Evolutionary conservation across 2,113 vertebrate genomes (phyloP).

Genomic region (Lonchura striata): DNA sequence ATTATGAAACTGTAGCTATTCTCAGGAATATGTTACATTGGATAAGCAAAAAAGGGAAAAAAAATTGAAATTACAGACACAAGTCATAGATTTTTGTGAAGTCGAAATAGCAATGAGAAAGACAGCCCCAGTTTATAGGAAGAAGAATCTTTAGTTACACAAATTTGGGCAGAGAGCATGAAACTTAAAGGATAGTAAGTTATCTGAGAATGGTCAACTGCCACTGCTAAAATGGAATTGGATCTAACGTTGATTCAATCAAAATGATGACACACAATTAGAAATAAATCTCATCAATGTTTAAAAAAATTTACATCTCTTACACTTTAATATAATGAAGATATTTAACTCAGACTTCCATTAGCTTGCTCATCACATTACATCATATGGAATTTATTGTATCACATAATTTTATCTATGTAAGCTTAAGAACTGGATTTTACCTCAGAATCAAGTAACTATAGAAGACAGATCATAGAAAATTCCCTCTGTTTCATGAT

Average conservation of each 20-base stretch:
- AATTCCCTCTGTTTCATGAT: neutral
- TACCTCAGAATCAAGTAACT: neutral
- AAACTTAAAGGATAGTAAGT: neutral
- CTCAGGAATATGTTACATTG: neutral
- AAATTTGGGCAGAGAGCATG: neutral
- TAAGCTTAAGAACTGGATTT: neutral
- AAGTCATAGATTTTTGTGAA: neutral
- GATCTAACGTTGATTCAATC: neutral
- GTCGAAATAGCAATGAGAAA: neutral
- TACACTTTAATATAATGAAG: neutral
- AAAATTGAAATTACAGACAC: neutral
- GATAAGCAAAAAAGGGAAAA: neutral
- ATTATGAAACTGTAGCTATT: neutral
- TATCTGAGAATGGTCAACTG: neutral
- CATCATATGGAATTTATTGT: neutral
- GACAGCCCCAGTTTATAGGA: neutral
- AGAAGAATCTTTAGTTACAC: neutral
- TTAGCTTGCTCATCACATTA: neutral
- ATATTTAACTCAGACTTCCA: neutral
- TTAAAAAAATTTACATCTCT: accelerated
- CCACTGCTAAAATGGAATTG: neutral
- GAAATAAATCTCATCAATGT: neutral
- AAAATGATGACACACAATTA: neutral
- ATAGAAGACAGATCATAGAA: neutral
- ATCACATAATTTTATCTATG: neutral